phyloP scores from a whole-genome alignment of 1,140 invertebrate genomes.

The Arion vulgaris region DNA sequence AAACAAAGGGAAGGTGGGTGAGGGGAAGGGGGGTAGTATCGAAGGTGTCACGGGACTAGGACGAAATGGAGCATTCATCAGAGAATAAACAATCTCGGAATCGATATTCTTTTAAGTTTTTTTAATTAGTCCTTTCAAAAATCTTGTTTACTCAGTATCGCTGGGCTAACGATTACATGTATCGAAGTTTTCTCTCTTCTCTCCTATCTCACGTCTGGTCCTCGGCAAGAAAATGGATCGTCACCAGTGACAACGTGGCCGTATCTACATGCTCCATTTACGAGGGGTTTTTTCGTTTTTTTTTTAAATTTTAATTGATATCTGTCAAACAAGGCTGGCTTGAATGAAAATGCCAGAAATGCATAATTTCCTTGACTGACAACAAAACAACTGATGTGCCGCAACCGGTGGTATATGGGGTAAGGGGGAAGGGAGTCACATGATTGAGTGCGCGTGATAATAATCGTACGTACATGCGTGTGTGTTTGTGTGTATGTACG shows the following conservation, averaged over 20 bases:
- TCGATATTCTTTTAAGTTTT: conserved; percentile 12
- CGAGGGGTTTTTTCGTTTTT: not conserved
- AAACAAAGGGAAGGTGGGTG: no score
- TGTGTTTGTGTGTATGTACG: not conserved
- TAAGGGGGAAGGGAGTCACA: not conserved
- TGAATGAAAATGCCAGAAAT: conserved; percentile 9
- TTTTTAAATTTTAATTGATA: not conserved
- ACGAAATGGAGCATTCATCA: not conserved
- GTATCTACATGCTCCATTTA: not conserved
- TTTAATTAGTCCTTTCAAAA: conserved; percentile 6
- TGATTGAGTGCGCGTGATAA: not conserved
- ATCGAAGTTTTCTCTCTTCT: not conserved
- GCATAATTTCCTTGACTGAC: not conserved
- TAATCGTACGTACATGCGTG: not conserved
- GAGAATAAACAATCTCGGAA: not conserved
- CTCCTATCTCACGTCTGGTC: not conserved
- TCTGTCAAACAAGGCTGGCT: not conserved
- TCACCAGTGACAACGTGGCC: not conserved
- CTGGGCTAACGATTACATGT: not conserved
- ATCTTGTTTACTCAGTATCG: conserved; percentile 8
- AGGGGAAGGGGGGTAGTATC: not conserved
- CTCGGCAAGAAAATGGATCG: not conserved
- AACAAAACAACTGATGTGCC: not conserved
- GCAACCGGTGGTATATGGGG: not conserved
- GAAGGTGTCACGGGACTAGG: conserved; percentile 1